These are phyloP conservation scores for Poecile montanus DNA, from an alignment of 2,797 vertebrate species.

Conservation along the genomic window DNA sequence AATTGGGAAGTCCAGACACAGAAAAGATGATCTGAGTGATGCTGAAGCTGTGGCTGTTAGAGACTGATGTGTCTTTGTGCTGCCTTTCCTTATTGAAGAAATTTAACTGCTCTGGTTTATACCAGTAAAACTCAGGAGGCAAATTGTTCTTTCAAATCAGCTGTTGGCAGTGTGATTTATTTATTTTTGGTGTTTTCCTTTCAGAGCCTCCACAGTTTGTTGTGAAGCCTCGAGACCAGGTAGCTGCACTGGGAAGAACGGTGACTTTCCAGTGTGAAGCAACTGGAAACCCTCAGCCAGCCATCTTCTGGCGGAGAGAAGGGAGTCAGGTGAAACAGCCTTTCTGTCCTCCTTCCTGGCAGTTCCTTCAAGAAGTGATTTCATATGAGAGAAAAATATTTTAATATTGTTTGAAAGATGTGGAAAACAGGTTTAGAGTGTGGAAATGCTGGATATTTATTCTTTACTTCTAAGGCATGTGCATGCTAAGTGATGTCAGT, in stretches of 20 bases:
- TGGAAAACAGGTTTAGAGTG: not conserved
- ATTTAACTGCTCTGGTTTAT: not conserved
- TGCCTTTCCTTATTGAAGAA: not conserved
- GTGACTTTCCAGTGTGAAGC: slow-evolving; percentile 98
- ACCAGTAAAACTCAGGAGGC: not conserved
- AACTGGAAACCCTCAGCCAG: slow-evolving; percentile 96
- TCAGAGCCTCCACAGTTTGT: slow-evolving; percentile 95
- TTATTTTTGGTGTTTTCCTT: not conserved
- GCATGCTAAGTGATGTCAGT: not conserved
- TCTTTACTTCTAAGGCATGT: not conserved
- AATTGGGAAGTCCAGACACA: not conserved
- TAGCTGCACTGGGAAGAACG: slow-evolving; percentile 92
- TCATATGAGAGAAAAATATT: not conserved
- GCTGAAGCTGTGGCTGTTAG: not conserved
- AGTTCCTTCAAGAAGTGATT: not conserved
- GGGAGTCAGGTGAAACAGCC: slow-evolving; percentile 91
- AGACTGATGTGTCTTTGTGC: not conserved
- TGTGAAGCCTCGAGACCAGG: slow-evolving; percentile 94
- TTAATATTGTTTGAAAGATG: not conserved
- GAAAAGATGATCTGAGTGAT: not conserved
- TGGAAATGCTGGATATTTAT: not conserved
- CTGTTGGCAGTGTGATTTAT: not conserved
- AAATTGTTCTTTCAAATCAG: not conserved
- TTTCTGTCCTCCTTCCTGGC: not conserved
- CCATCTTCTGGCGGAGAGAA: slow-evolving; percentile 98